phyloP scores from a whole-genome alignment of 2,888 invertebrate genomes.

The Synanthedon tipuliformis region DNA sequence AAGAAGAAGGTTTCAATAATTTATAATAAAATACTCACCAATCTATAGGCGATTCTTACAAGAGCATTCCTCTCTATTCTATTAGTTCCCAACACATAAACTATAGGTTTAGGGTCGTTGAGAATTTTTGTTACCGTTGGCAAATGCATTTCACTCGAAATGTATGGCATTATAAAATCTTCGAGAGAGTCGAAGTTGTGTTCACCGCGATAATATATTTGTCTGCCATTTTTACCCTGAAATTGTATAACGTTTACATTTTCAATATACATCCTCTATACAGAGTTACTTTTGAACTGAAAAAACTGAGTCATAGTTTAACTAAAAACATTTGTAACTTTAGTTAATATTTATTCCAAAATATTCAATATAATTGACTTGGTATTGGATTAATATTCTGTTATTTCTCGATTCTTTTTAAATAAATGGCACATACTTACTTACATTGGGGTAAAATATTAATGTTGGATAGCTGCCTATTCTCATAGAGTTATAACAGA shows the following conservation, averaged over 20 bases:
- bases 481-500: constrained; percentile 79
- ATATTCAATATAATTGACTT: too few species aligned
- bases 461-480: constrained; percentile 83
- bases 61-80: constrained; percentile 68
- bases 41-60: constrained; percentile 77
- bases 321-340: too few species aligned
- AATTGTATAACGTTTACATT: constrained; percentile 1
- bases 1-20: neutral
- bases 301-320: too few species aligned
- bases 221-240: constrained; percentile 64
- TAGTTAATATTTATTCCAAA: too few species aligned
- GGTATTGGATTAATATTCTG: too few species aligned
- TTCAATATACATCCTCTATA: too few species aligned
- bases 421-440: constrained; percentile 14
- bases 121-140: constrained; percentile 28
- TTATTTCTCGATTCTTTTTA: too few species aligned
- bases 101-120: constrained; percentile 49
- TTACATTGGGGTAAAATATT: constrained; percentile 72
- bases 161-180: constrained; percentile 72
- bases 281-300: too few species aligned
- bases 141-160: constrained; percentile 41
- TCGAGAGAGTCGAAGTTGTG: constrained; percentile 71
- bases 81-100: constrained; percentile 55
- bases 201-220: constrained; percentile 71
- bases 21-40: constrained; percentile 65